phyloP scores from a whole-genome alignment of 2,797 vertebrate genomes.

The Zenarchopterus dispar region DNA sequence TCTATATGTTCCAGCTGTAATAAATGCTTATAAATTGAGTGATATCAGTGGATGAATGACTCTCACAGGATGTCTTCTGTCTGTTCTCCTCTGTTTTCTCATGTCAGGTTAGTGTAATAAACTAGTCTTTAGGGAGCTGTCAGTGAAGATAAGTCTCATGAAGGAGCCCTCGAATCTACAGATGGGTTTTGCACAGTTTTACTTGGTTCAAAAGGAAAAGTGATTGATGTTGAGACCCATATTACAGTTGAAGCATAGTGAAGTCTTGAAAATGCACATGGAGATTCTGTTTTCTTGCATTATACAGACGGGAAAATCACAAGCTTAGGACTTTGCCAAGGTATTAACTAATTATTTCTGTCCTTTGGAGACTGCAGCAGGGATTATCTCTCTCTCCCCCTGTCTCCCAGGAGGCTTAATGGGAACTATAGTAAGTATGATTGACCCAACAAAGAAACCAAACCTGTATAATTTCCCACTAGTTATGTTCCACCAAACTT shows the following conservation, averaged over 20 bases:
- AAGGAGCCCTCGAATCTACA: too few relatives aligned
- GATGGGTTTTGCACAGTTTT: too few relatives aligned
- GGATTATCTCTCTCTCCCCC: slow-evolving; percentile 68
- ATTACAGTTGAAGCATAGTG: neutral
- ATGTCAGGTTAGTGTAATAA: slow-evolving; percentile 37
- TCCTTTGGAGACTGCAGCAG: slow-evolving; percentile 65
- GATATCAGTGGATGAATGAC: slow-evolving; percentile 7
- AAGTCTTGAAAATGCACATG: slow-evolving; percentile 44
- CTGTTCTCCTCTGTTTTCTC: slow-evolving; percentile 20
- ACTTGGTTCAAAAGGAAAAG: slow-evolving; percentile 20
- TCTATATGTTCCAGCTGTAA: too few relatives aligned
- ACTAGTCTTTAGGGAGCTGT: slow-evolving; percentile 56
- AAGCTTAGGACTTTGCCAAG: slow-evolving; percentile 61
- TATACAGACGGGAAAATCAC: slow-evolving; percentile 59
- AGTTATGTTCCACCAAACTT: slow-evolving; percentile 8
- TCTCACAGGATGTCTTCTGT: neutral
- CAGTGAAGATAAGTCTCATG: slow-evolving; percentile 18
- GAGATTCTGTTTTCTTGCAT: slow-evolving; percentile 48
- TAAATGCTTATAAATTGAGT: neutral
- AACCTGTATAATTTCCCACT: slow-evolving; percentile 24
- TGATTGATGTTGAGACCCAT: slow-evolving; percentile 24
- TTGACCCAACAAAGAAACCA: slow-evolving; percentile 50
- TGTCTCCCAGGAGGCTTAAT: slow-evolving; percentile 75
- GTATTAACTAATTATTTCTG: slow-evolving; percentile 79
- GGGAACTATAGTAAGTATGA: slow-evolving; percentile 64